A percentile compares a stretch with the other conserved stretches of the same genome.
These are phyloP conservation scores for Pseudorhiza aurosa DNA, from an alignment of 30 jellyfish, hydroid and myxozoan species.

Conservation along the genomic window DNA sequence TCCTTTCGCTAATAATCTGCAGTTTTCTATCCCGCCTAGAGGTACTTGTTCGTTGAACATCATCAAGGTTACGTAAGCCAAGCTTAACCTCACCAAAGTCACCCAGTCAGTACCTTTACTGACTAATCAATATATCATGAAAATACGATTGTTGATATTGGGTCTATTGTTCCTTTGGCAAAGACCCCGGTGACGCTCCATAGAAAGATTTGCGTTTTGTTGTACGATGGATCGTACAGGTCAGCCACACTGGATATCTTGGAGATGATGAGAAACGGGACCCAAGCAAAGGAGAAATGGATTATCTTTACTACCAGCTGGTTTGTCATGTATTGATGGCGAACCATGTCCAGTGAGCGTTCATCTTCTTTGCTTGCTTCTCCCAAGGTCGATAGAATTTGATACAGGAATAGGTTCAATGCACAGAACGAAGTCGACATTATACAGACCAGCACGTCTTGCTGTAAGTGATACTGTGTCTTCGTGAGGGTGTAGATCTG, in stretches of 20 bases:
- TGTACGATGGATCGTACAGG: background rate
- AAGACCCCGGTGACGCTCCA: conserved; percentile 31
- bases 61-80: no score
- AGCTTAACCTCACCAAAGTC: no score
- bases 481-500: background rate
- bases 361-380: background rate
- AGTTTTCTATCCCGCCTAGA: no score
- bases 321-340: conserved; percentile 3
- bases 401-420: background rate
- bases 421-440: conserved; percentile 1
- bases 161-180: conserved; percentile 10
- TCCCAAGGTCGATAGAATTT: background rate
- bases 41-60: no score
- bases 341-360: background rate
- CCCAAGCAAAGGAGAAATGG: conserved; percentile 16
- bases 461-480: background rate
- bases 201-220: background rate
- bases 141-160: background rate
- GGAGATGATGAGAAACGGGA: conserved; percentile 7
- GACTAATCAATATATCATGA: background rate
- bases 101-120: no score
- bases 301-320: background rate
- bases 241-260: background rate
- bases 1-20: no score
- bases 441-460: background rate